Conservation (phyloP, 2,113 vertebrate species). For the Asarcornis scutulata region DNA sequence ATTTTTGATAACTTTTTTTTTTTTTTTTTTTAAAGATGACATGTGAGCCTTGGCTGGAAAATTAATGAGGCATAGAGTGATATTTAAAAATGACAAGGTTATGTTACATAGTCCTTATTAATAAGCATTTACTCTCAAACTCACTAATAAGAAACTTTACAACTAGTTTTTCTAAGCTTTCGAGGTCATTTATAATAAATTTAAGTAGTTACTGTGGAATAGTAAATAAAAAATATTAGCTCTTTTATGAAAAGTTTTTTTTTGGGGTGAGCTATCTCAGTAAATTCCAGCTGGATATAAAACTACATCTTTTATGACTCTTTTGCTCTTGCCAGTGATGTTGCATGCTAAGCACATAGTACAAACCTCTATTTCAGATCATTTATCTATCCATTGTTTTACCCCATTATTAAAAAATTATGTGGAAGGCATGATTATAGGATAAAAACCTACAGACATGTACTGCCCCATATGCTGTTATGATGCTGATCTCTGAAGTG, state of each 20-base stretch:
- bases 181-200: background rate
- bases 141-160: background rate
- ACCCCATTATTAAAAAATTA: background rate
- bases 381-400: background rate
- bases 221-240: background rate
- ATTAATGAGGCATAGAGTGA: conserved; percentile 79
- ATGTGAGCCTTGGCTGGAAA: conserved; percentile 76
- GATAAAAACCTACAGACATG: background rate
- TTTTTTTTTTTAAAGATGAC: conserved; percentile 73
- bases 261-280: background rate
- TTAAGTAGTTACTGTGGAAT: background rate
- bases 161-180: background rate
- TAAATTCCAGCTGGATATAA: background rate
- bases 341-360: background rate
- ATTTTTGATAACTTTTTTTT: background rate
- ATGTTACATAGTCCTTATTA: background rate
- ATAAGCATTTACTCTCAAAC: background rate
- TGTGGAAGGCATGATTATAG: background rate
- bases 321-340: background rate
- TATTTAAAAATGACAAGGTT: background rate
- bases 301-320: background rate
- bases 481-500: background rate
- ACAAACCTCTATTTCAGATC: background rate
- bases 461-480: background rate
- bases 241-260: background rate